phyloP scores from a whole-genome alignment of 2,888 invertebrate species.

The Mythimna vitellina region DNA sequence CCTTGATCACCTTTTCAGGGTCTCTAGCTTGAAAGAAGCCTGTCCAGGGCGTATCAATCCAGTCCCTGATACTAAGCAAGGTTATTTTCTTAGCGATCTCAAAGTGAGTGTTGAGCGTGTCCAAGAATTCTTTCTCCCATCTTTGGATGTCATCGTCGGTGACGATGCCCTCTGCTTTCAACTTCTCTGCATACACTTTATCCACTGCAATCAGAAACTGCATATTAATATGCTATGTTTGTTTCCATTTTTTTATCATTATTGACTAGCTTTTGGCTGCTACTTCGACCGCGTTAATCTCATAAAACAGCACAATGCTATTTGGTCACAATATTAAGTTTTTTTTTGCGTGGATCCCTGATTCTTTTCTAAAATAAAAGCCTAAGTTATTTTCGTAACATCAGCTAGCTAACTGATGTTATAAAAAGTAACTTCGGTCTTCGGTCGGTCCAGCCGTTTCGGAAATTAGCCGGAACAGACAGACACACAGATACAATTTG shows the following conservation, averaged over 20 bases:
- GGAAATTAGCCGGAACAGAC: too few relatives aligned
- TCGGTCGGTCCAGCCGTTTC: too few relatives aligned
- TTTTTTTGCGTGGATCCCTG: too few relatives aligned
- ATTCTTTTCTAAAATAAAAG: too few relatives aligned
- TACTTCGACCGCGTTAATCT: too few relatives aligned
- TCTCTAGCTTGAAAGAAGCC: conserved; percentile 96
- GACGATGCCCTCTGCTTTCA: conserved; percentile 93
- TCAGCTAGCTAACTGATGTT: too few relatives aligned
- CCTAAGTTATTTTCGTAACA: too few relatives aligned
- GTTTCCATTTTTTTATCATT: not conserved
- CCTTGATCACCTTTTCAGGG: conserved; percentile 91
- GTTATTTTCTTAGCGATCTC: conserved; percentile 85
- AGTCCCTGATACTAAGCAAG: conserved; percentile 94
- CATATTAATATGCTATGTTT: too few relatives aligned
- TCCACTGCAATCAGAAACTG: conserved; percentile 85
- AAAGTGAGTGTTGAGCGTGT: conserved; percentile 84
- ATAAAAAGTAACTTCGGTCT: too few relatives aligned
- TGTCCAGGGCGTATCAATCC: conserved; percentile 99
- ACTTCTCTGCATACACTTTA: conserved; percentile 93
- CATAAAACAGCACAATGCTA: too few relatives aligned
- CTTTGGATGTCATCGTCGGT: conserved; percentile 92
- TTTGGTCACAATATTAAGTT: too few relatives aligned
- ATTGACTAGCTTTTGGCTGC: not conserved
- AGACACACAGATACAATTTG: too few relatives aligned
- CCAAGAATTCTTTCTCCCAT: conserved; percentile 85